phyloP scores from a whole-genome alignment of 53 echinoderm and acorn worm genomes.

The Holothuria leucospilota region DNA sequence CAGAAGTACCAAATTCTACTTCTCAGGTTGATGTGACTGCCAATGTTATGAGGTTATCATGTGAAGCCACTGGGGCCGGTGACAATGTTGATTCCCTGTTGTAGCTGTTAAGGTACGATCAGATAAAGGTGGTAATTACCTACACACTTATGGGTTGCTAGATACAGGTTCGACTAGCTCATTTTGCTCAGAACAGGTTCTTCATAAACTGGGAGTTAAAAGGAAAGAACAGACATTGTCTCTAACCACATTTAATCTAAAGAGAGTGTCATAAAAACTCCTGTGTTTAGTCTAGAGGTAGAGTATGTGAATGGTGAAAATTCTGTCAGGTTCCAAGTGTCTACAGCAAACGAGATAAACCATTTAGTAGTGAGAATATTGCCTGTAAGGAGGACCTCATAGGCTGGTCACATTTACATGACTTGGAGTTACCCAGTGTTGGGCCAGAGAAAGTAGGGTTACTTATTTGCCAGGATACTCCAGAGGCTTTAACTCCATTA shows the following conservation, averaged over 20 bases:
- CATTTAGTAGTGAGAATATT: constrained; percentile 24
- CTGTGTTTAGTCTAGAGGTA: constrained; percentile 51
- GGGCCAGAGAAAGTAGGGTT: constrained; percentile 26
- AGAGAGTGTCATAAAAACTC: background rate
- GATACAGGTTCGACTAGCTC: constrained; percentile 58
- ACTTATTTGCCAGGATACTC: constrained; percentile 52
- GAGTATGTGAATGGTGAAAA: background rate
- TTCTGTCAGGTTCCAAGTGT: constrained; percentile 38
- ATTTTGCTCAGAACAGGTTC: constrained; percentile 48
- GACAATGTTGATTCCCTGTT: constrained; percentile 29
- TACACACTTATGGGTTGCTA: constrained; percentile 54
- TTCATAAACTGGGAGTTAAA: background rate
- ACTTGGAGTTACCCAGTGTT: constrained; percentile 34
- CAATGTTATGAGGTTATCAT: background rate
- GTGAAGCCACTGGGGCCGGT: constrained; percentile 52
- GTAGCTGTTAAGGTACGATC: constrained; percentile 31
- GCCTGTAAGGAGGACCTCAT: constrained; percentile 38
- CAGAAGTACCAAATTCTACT: background rate
- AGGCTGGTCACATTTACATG: constrained; percentile 46
- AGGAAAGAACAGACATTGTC: constrained; percentile 32
- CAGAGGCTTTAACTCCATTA: constrained; percentile 24
- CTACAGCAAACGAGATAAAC: constrained; percentile 17
- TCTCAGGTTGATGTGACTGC: background rate
- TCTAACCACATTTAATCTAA: constrained; percentile 44
- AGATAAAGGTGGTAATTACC: background rate